Evolutionary conservation across 2,888 invertebrate genomes (phyloP).

Genomic region (Synergus umbraculus): DNA sequence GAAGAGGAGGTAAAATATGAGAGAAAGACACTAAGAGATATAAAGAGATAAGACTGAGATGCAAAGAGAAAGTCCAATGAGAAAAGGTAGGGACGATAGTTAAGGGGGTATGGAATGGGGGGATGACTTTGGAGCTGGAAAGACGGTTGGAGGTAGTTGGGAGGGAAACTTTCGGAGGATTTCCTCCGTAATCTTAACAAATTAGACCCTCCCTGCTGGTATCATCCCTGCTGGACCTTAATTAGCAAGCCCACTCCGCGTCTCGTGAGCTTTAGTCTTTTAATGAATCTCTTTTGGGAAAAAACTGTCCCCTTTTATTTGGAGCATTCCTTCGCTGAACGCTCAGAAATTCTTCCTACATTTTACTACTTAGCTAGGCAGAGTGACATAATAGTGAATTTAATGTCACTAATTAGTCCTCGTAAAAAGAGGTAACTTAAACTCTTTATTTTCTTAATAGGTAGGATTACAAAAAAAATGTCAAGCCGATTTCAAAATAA

Average conservation of each 20-base stretch:
- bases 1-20: background rate
- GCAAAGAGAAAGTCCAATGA: constrained; percentile 8
- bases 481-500: background rate
- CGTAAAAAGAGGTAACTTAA: background rate
- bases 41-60: constrained; percentile 23
- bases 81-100: background rate
- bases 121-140: constrained; percentile 32
- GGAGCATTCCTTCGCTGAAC: constrained; percentile 16
- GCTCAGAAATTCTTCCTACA: constrained; percentile 36
- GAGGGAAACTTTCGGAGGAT: constrained; percentile 53
- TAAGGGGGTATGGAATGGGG: constrained; percentile 23
- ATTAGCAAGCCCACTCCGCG: constrained; percentile 52
- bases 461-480: background rate
- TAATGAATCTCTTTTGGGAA: constrained; percentile 36
- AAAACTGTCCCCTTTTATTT: constrained; percentile 36
- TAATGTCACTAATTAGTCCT: constrained; percentile 10
- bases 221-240: constrained; percentile 54
- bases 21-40: constrained; percentile 24
- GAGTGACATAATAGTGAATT: constrained; percentile 17
- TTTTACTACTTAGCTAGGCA: constrained; percentile 21
- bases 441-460: background rate
- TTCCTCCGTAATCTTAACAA: constrained; percentile 63
- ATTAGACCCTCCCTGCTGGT: constrained; percentile 56
- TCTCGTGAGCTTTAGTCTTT: constrained; percentile 38
- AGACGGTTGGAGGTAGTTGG: constrained; percentile 44